These are phyloP conservation scores for Halesus radiatus DNA, from an alignment of 1,140 invertebrate species.

Conservation along the genomic window DNA sequence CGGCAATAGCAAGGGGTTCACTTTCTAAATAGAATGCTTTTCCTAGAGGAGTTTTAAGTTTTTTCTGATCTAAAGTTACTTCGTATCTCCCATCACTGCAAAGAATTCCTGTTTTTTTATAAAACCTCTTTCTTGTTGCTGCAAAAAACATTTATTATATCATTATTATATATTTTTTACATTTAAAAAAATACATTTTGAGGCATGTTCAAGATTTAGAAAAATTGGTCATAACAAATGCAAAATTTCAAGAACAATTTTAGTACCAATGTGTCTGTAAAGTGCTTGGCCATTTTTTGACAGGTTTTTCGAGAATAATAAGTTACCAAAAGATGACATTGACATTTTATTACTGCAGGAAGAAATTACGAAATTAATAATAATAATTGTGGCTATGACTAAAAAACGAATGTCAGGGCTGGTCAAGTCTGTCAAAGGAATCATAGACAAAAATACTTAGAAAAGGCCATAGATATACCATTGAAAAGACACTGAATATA, in stretches of 20 bases:
- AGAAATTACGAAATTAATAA: no score
- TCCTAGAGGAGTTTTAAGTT: slow-evolving; percentile 90
- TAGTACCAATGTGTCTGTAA: neutral
- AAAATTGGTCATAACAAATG: neutral
- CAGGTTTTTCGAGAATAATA: neutral
- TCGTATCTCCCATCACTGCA: slow-evolving; percentile 75
- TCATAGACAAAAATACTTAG: no score
- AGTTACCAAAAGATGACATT: neutral
- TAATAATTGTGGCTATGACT: no score
- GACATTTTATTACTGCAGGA: neutral
- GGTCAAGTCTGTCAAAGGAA: no score
- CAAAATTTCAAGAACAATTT: neutral
- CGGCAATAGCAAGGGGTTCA: slow-evolving; percentile 90
- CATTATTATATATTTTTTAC: neutral
- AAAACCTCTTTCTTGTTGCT: slow-evolving; percentile 76
- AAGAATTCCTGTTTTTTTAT: slow-evolving; percentile 75
- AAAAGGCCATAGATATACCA: no score
- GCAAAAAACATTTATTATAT: slow-evolving; percentile 54
- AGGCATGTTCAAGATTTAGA: neutral
- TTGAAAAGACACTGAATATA: no score
- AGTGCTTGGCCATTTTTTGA: neutral
- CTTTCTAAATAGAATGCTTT: slow-evolving; percentile 82
- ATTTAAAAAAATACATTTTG: no score
- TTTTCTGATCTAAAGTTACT: slow-evolving; percentile 84
- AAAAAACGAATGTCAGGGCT: no score